These are phyloP conservation scores for Bedellia somnulentella DNA, from an alignment of 2,888 invertebrate genomes.

Conservation along the genomic window DNA sequence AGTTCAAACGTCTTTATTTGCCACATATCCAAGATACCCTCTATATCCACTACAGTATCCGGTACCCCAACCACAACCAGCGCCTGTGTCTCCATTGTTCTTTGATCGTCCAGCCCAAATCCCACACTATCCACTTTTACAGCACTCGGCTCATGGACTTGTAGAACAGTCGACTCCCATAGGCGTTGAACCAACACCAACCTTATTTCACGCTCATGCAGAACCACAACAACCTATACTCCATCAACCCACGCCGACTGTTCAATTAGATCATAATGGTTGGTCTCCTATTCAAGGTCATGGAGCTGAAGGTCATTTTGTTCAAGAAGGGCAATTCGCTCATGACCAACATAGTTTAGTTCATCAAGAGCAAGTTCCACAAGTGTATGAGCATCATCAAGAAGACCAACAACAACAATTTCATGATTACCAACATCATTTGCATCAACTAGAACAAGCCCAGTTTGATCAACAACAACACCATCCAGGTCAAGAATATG, in stretches of 20 bases:
- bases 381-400: conserved; percentile 37
- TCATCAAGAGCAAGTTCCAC: conserved; percentile 40
- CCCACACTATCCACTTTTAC: conserved; percentile 17
- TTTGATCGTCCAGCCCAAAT: conserved; percentile 23
- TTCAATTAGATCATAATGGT: conserved; percentile 33
- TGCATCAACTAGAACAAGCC: conserved; percentile 40
- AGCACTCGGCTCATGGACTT: conserved; percentile 15
- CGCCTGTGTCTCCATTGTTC: conserved; percentile 17
- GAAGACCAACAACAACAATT: conserved; percentile 22
- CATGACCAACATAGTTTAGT: conserved; percentile 12
- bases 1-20: conserved; percentile 43
- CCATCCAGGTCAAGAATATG: conserved; percentile 1
- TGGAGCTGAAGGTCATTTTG: conserved; percentile 2
- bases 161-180: conserved; percentile 19
- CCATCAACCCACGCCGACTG: conserved; percentile 15
- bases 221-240: conserved; percentile 5
- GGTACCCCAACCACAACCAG: conserved; percentile 16
- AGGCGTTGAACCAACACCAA: conserved; percentile 16
- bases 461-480: conserved; percentile 19
- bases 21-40: conserved; percentile 46
- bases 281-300: conserved; percentile 43
- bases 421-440: conserved; percentile 9
- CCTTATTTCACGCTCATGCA: not conserved
- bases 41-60: conserved; percentile 31
- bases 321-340: not conserved